Conservation (phyloP, 2,797 vertebrate species). For the Macrochelys suwanniensis region DNA sequence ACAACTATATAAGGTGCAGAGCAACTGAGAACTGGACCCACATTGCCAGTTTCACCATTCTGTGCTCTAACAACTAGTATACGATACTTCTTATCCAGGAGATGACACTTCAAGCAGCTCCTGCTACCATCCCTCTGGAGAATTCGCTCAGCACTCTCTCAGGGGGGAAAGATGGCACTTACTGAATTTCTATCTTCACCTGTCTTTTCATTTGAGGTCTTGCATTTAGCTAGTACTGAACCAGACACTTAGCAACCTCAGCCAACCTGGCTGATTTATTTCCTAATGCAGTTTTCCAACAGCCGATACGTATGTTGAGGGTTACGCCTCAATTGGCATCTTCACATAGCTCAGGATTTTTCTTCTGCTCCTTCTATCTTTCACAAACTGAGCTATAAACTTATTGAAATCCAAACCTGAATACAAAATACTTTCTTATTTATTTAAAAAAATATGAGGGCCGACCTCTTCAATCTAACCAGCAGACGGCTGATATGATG, state of each 20-base stretch:
- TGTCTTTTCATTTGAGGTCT: neutral
- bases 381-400: conserved; percentile 46
- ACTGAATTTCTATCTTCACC: neutral
- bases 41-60: neutral
- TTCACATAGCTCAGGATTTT: conserved; percentile 35
- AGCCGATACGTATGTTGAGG: neutral
- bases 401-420: neutral
- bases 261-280: conserved; percentile 16
- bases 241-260: conserved; percentile 8
- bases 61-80: neutral
- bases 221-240: conserved; percentile 1
- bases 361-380: neutral
- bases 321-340: neutral
- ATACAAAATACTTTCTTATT: conserved; percentile 43
- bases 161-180: neutral
- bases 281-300: conserved; percentile 34
- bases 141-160: neutral
- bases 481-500: neutral
- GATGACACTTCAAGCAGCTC: neutral
- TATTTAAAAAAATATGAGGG: conserved; percentile 21
- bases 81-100: neutral
- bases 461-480: conserved; percentile 25
- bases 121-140: neutral
- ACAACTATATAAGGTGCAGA: neutral
- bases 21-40: neutral